Evolutionary conservation across 2,113 vertebrate species (phyloP).

Genomic region (Pagrus major): DNA sequence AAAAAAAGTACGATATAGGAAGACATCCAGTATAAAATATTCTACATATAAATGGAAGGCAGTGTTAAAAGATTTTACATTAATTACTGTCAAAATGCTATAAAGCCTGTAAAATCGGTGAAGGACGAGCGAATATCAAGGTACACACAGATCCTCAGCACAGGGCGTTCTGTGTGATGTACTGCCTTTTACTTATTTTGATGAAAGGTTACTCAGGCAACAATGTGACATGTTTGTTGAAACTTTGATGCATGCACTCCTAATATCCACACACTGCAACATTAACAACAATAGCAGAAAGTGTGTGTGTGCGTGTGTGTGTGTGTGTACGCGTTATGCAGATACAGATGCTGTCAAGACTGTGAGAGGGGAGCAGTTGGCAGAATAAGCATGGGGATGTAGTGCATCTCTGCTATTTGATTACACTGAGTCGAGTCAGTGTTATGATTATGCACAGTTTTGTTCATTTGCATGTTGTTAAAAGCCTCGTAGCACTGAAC

Average conservation of each 20-base stretch:
- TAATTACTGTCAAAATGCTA: not conserved
- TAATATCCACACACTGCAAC: slow-evolving; percentile 35
- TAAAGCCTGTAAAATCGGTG: not conserved
- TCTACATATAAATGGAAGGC: not conserved
- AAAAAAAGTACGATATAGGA: not conserved
- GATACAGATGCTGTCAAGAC: slow-evolving; percentile 48
- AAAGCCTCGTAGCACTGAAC: slow-evolving; percentile 30
- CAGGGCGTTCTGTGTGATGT: not conserved
- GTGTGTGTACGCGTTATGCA: not conserved
- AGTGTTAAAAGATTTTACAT: not conserved
- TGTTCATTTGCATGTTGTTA: slow-evolving; percentile 61
- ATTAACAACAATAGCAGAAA: slow-evolving; percentile 22
- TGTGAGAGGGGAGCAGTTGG: slow-evolving; percentile 40
- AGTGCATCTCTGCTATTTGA: slow-evolving; percentile 43
- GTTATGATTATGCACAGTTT: slow-evolving; percentile 57
- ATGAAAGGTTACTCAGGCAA: slow-evolving; percentile 25
- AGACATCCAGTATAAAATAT: not conserved
- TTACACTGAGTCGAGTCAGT: slow-evolving; percentile 52
- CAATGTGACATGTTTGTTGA: slow-evolving; percentile 33
- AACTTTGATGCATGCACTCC: slow-evolving; percentile 15
- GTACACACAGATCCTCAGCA: not conserved
- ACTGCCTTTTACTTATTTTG: slow-evolving; percentile 21
- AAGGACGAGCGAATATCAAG: not conserved
- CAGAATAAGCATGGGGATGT: slow-evolving; percentile 47
- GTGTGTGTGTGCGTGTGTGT: not conserved